phyloP scores from a whole-genome alignment of 2,113 vertebrate species.

The Perca fluviatilis region DNA sequence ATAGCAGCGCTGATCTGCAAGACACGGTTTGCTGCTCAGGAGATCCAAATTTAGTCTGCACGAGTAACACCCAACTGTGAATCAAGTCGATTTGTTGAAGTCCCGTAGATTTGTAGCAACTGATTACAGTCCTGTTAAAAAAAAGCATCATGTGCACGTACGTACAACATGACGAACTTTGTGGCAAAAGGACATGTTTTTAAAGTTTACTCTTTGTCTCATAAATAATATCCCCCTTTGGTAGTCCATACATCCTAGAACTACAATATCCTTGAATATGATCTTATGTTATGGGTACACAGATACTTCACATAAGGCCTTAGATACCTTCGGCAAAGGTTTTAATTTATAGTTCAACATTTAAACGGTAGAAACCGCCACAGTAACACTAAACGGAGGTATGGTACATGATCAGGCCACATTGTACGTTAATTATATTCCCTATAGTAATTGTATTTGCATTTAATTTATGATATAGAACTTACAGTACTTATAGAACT shows the following conservation, averaged over 20 bases:
- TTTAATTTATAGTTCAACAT: not conserved
- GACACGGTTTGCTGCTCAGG: constrained; percentile 8
- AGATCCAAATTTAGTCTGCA: constrained; percentile 16
- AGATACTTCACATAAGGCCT: not conserved
- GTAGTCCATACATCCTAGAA: not conserved
- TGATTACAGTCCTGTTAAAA: not conserved
- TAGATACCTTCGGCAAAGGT: not conserved
- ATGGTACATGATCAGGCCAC: too few species aligned
- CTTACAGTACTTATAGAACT: too few species aligned
- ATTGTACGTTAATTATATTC: too few species aligned
- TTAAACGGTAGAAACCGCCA: too few species aligned
- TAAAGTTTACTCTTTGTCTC: not conserved
- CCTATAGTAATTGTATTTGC: too few species aligned
- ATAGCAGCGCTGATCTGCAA: constrained; percentile 9
- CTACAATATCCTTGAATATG: not conserved
- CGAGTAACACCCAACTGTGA: not conserved
- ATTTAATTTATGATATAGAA: too few species aligned
- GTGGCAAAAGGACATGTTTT: too few species aligned
- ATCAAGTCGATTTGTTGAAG: constrained; percentile 10
- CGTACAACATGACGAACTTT: not conserved
- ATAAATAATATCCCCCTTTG: not conserved
- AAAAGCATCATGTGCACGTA: not conserved
- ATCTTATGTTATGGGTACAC: not conserved
- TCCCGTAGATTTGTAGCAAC: not conserved
- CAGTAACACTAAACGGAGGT: too few species aligned